Evolutionary conservation across 2,888 invertebrate genomes (phyloP).

Genomic region (Netelia virgata): DNA sequence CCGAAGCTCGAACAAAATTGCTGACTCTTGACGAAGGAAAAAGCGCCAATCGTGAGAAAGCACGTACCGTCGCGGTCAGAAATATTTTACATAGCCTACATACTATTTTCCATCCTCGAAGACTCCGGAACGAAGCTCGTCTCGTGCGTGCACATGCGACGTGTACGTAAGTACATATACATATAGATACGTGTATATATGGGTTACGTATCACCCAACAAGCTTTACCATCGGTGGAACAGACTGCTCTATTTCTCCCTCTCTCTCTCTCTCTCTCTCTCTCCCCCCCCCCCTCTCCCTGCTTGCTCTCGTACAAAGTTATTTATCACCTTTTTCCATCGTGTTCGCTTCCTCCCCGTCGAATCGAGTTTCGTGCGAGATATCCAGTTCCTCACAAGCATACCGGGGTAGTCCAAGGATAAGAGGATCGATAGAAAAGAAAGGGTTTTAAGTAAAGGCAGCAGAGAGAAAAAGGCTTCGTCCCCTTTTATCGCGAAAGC

Average conservation of each 20-base stretch:
- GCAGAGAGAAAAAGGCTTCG: slow-evolving; percentile 3
- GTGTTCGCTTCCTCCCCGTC: slow-evolving; percentile 55
- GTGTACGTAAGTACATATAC: slow-evolving; percentile 24
- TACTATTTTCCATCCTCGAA: slow-evolving; percentile 35
- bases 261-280: slow-evolving; percentile 6
- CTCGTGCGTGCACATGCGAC: slow-evolving; percentile 22
- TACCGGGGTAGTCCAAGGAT: slow-evolving; percentile 39
- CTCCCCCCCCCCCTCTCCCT: background rate
- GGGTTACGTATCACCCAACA: slow-evolving; percentile 28
- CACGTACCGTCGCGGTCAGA: slow-evolving; percentile 55
- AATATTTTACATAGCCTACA: slow-evolving; percentile 50
- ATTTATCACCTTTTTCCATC: slow-evolving; percentile 64
- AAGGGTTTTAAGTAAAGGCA: slow-evolving; percentile 55
- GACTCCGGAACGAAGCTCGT: slow-evolving; percentile 30
- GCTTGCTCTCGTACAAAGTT: slow-evolving; percentile 50
- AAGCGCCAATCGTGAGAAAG: slow-evolving; percentile 21
- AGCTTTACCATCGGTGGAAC: slow-evolving; percentile 45
- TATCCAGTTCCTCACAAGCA: slow-evolving; percentile 58
- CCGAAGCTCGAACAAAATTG: slow-evolving; percentile 48
- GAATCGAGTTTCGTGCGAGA: slow-evolving; percentile 61
- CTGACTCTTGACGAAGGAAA: slow-evolving; percentile 46
- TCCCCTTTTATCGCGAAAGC: slow-evolving; percentile 22
- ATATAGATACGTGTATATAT: slow-evolving; percentile 15
- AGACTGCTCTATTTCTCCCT: slow-evolving; percentile 5
- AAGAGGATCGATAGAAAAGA: slow-evolving; percentile 52